phyloP scores from a whole-genome alignment of 1,140 invertebrate genomes.

The Ruditapes philippinarum region DNA sequence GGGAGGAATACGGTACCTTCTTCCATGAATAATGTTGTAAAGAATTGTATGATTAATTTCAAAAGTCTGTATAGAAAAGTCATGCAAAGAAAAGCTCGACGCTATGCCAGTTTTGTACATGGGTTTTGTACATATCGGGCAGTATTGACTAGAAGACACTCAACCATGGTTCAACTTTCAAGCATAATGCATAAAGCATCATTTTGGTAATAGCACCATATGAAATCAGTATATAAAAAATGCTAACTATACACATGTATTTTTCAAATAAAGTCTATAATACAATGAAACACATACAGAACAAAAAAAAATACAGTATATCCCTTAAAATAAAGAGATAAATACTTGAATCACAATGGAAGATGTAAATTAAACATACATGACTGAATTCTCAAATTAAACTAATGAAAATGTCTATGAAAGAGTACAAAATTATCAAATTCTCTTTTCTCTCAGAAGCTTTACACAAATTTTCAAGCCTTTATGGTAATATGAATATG shows the following conservation, averaged over 20 bases:
- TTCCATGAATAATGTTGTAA: background rate
- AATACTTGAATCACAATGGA: constrained; percentile 9
- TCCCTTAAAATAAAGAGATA: background rate
- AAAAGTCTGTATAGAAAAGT: too few relatives aligned
- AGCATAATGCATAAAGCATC: constrained; percentile 34
- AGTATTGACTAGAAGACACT: constrained; percentile 32
- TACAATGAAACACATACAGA: constrained; percentile 29
- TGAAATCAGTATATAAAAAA: constrained; percentile 39
- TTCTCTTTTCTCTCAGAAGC: background rate
- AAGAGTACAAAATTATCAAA: too few relatives aligned
- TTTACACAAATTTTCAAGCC: background rate
- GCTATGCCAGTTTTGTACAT: too few relatives aligned
- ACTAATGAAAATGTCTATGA: background rate
- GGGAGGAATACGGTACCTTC: background rate
- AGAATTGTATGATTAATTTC: too few relatives aligned
- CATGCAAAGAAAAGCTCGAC: too few relatives aligned
- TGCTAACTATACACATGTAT: constrained; percentile 29
- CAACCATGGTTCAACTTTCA: background rate
- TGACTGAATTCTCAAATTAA: background rate
- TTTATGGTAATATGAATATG: constrained; percentile 22
- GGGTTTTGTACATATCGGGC: too few relatives aligned
- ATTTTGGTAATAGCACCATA: constrained; percentile 20
- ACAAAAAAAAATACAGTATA: background rate
- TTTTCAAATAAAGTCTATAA: constrained; percentile 26
- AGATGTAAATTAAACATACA: background rate